A percentile compares a stretch with the other conserved stretches of the same genome.
These are phyloP conservation scores for Melinaea marsaeus DNA, from an alignment of 2,888 invertebrate genomes.

Conservation along the genomic window DNA sequence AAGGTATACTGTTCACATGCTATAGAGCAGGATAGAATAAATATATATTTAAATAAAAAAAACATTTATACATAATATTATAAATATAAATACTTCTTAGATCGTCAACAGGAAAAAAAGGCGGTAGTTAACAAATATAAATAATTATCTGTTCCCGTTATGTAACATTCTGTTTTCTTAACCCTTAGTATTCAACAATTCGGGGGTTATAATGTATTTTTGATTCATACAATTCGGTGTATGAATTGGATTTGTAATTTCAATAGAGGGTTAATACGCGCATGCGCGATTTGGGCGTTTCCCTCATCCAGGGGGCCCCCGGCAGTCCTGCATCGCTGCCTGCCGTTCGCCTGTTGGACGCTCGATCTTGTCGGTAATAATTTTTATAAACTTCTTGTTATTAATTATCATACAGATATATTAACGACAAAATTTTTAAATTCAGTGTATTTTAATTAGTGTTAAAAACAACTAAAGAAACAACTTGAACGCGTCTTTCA, in stretches of 20 bases:
- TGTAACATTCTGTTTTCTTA: too few species aligned
- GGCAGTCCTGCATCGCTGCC: constrained; percentile 59
- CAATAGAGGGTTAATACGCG: constrained; percentile 37
- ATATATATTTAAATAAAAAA: too few species aligned
- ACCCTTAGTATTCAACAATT: too few species aligned
- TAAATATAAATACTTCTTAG: too few species aligned
- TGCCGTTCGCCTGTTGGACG: constrained; percentile 33
- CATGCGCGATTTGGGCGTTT: constrained; percentile 74
- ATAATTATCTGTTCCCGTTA: too few species aligned
- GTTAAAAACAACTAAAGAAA: neutral
- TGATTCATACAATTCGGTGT: constrained; percentile 10
- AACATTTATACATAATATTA: too few species aligned
- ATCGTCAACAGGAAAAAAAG: too few species aligned
- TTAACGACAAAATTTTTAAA: neutral
- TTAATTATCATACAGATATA: neutral
- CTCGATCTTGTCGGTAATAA: constrained; percentile 30
- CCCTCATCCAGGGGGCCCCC: constrained; percentile 48
- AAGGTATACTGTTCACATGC: too few species aligned
- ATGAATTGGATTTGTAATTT: constrained; percentile 16
- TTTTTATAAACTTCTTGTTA: constrained; percentile 8
- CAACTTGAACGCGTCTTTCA: neutral
- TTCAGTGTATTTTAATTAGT: neutral
- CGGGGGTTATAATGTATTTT: neutral
- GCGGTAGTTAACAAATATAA: too few species aligned
- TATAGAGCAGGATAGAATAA: too few species aligned